phyloP scores from a whole-genome alignment of 2,797 vertebrate genomes.

The Echeneis naucrates region DNA sequence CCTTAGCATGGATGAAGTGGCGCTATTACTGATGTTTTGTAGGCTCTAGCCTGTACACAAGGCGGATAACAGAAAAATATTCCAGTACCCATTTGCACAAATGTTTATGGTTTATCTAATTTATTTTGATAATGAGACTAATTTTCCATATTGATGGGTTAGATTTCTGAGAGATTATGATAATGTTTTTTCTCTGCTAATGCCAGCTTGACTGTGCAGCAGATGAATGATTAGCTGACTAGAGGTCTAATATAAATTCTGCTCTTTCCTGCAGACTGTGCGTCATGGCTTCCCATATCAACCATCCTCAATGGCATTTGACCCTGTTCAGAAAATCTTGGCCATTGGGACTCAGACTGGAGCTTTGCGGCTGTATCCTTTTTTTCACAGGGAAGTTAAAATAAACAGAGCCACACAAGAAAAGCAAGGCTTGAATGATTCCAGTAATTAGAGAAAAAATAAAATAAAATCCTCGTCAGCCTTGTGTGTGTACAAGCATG shows the following conservation, averaged over 20 bases:
- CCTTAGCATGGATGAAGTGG: constrained; percentile 14
- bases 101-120: constrained; percentile 58
- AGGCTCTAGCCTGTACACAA: constrained; percentile 24
- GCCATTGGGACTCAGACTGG: constrained; percentile 95
- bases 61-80: constrained; percentile 26
- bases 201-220: constrained; percentile 52
- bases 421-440: constrained; percentile 44
- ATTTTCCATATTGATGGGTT: constrained; percentile 64
- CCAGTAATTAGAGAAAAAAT: background rate
- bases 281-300: constrained; percentile 98
- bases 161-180: constrained; percentile 51
- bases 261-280: constrained; percentile 89
- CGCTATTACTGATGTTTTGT: constrained; percentile 31
- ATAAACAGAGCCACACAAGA: constrained; percentile 18
- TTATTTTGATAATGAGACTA: constrained; percentile 56
- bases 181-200: constrained; percentile 41
- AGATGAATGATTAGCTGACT: constrained; percentile 56
- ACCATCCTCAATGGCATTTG: constrained; percentile 97
- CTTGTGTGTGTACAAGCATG: background rate
- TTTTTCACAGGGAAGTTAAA: constrained; percentile 46
- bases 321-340: constrained; percentile 99
- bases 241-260: constrained; percentile 65
- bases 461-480: background rate
- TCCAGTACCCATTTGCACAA: constrained; percentile 30
- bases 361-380: constrained; percentile 99